phyloP scores from a whole-genome alignment of 2,113 vertebrate genomes.

The Phocoena phocoena region DNA sequence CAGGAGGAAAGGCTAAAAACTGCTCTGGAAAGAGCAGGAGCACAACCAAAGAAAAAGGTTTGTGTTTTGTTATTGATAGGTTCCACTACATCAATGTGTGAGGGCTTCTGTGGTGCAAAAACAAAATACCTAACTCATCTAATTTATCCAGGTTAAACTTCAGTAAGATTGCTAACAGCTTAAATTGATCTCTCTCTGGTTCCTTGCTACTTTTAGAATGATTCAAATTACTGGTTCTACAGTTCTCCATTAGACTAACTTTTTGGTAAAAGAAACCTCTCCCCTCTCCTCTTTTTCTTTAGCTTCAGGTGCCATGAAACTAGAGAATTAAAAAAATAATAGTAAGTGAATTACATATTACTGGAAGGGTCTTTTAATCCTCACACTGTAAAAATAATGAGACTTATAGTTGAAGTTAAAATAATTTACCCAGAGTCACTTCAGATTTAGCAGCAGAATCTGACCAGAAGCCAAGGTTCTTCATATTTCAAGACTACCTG shows the following conservation, averaged over 20 bases:
- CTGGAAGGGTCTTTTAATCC: not conserved
- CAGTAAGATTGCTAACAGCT: not conserved
- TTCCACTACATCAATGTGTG: not conserved
- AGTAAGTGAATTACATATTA: not conserved
- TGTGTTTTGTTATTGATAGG: constrained; percentile 2
- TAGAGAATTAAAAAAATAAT: not conserved
- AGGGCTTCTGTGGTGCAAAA: not conserved
- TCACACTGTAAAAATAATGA: not conserved
- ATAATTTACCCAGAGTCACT: not conserved
- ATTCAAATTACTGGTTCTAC: not conserved
- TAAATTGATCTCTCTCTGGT: not conserved
- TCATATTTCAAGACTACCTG: not conserved
- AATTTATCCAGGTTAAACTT: not conserved
- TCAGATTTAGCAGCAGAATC: not conserved
- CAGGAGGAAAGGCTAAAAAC: constrained; percentile 79
- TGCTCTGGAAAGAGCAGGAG: constrained; percentile 79
- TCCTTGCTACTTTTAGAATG: not conserved
- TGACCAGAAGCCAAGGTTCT: not conserved
- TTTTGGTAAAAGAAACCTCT: not conserved
- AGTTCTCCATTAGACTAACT: not conserved
- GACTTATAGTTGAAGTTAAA: not conserved
- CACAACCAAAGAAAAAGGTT: constrained; percentile 81
- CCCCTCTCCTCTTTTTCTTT: not conserved
- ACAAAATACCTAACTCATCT: not conserved
- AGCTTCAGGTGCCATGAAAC: not conserved